Evolutionary conservation across 2,888 invertebrate genomes (phyloP), one percentile per base, ranked within the genome.

Genomic region (Neocrepidodera transversa): DNA sequence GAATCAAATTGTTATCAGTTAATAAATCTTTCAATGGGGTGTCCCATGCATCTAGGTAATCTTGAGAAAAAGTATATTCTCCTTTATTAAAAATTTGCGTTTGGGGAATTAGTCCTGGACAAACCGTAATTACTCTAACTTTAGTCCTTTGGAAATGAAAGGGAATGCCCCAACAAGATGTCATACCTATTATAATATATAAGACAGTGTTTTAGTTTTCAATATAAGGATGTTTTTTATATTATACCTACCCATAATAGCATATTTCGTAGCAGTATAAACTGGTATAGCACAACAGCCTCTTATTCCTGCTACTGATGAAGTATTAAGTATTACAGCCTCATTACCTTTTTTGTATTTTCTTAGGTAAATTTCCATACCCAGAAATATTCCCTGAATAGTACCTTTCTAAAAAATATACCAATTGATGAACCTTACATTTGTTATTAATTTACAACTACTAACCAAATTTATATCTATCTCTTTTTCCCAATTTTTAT

Each of bases 121-220:
- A 84, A 18, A 85, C 72, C 0, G 79, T 80, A 8, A 84, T 73
- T 2, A 83, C 80, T 61, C 82, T 78, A 1, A 85, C 82, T 1
- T 83, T 82, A 17, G 79, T 81, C 53, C 78, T 76, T 1, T 79
- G 76, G 57, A 66, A 82, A 59, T 84, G 82, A 26, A 59, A 43
- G 2, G 35, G n/a, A 11, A 1, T 8, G n/a, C 54, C 45, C 45
- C 45, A 54, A 11, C 14, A 20, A 8, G 2, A 10, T 0, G 47
- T 36, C 16, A 35, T 45, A 16, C 54, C 54, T 38, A 13, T 5
- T 11, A 35, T 35, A 5, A 35, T 3, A 13, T 11, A 10, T 35
- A 11, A 5, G 14, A n/a, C n/a, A n/a, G n/a, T n/a, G n/a, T n/a
- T 23, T 23, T 23, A 23, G 23, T 23, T 23, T 10, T n/a, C n/a